A percentile compares a stretch with the other conserved stretches of the same genome.
phyloP scores from a whole-genome alignment of 2,888 invertebrate genomes.

The Sericinus montela region DNA sequence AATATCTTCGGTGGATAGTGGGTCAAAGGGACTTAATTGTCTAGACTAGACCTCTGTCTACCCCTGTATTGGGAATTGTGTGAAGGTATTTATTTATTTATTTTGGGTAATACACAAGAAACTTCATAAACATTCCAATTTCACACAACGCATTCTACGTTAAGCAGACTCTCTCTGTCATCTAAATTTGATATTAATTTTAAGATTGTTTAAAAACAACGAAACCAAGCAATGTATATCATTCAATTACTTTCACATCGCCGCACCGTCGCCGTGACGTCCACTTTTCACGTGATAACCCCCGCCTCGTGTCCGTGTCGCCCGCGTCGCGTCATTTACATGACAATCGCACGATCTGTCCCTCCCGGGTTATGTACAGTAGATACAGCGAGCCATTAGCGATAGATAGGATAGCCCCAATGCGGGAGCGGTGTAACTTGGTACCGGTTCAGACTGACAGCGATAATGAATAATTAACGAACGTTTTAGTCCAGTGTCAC shows the following conservation, averaged over 20 bases:
- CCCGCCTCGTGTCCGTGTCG: constrained; percentile 27
- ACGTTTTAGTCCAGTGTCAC: too few relatives aligned
- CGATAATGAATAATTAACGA: background rate
- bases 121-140: too few relatives aligned
- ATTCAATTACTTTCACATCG: background rate
- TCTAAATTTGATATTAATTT: background rate
- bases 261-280: background rate
- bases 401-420: background rate
- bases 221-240: constrained; percentile 3
- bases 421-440: background rate
- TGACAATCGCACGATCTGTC: constrained; percentile 31
- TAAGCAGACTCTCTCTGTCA: too few relatives aligned
- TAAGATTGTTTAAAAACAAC: too few relatives aligned
- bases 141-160: too few relatives aligned
- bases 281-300: background rate
- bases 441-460: background rate
- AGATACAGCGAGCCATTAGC: constrained; percentile 2
- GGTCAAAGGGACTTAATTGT: too few relatives aligned
- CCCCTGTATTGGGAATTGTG: too few relatives aligned
- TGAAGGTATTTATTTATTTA: too few relatives aligned
- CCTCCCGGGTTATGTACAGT: constrained; percentile 26
- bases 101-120: too few relatives aligned
- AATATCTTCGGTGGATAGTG: too few relatives aligned
- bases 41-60: too few relatives aligned
- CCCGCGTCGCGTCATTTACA: constrained; percentile 34